Evolutionary conservation across 2,113 vertebrate species (phyloP), one percentile per base, ranked within the genome.

Genomic region (Notarius lentiginosus): DNA sequence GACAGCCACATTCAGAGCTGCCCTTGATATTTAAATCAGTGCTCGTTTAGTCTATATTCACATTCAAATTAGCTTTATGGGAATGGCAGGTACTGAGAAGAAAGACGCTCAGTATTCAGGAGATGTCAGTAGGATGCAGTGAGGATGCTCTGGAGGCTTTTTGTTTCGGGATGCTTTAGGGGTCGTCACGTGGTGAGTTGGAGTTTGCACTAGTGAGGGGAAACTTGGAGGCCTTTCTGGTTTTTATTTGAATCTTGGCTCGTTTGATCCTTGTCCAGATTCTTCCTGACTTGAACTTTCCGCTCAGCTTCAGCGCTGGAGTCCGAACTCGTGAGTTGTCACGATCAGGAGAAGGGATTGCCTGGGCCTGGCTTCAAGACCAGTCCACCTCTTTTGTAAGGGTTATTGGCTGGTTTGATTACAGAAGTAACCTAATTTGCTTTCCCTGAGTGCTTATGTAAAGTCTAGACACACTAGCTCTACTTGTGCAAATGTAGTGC

Each of bases 371-470:
- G 85, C 75, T 82, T 87, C 20, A 72, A 65, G 56, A 76, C 87
- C 87, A 75, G 51, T 70, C 79, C 86, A 76, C 56, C 82, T 75
- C 75, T 86, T 85, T 82, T 77, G 55, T 61, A 17, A 73, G 84
- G 76, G 85, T 89, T 90, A 87, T 85, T 87, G 72, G 65, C 66
- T 86, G 53, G 84, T 66, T 88, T 73, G 24, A 49, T 89, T 88
- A 86, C 84, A 83, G 12, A 86, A 82, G 88, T 83, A n/a, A 87
- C 41, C 72, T 87, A 80, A 87, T 83, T 84, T 79, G 63, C 58
- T 72, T 83, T 87, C 72, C 73, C 63, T 85, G 73, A 63, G 73
- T 24, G 53, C 61, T 70, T 17, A 49, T 60, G 70, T 83, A 77
- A 86, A 73, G 89, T 89, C 89, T 89, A 88, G 89, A 89, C 86